Evolutionary conservation across 2,113 vertebrate genomes (phyloP).

Genomic region (Heloderma charlesbogerti): DNA sequence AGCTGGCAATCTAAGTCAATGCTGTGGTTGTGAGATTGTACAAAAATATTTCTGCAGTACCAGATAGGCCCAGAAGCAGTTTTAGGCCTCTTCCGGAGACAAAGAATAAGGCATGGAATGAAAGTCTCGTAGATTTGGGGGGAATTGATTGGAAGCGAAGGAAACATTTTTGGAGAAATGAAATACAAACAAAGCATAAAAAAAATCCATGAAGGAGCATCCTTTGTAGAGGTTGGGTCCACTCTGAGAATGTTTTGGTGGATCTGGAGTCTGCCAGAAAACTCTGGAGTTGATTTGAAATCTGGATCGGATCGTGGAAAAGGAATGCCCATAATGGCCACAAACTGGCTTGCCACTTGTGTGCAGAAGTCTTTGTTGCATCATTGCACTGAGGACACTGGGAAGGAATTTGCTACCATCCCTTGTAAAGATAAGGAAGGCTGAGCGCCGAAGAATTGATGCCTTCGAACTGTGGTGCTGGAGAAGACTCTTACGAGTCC

Average conservation of each 20-base stretch:
- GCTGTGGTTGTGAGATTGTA: no score
- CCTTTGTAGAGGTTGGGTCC: no score
- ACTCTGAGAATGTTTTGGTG: neutral
- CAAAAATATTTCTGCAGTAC: no score
- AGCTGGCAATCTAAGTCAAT: no score
- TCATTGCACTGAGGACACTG: neutral
- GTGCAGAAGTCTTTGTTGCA: neutral
- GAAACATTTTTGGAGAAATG: neutral
- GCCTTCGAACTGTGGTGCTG: no score
- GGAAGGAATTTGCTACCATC: neutral
- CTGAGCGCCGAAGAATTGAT: no score
- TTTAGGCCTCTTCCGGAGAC: no score
- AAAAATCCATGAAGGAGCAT: neutral
- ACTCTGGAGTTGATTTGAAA: neutral
- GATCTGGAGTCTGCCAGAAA: neutral
- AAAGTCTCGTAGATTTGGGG: neutral
- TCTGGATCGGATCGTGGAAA: neutral
- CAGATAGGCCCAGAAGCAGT: no score
- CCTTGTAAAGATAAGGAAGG: neutral
- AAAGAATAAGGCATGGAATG: neutral
- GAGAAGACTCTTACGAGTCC: no score
- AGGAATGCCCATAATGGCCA: neutral
- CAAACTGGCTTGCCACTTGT: neutral
- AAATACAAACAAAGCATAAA: neutral
- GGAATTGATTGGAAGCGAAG: neutral